A percentile compares a stretch with the other conserved stretches of the same genome.
phyloP scores from a whole-genome alignment of 2,797 vertebrate genomes.

The Margarornis squamiger region DNA sequence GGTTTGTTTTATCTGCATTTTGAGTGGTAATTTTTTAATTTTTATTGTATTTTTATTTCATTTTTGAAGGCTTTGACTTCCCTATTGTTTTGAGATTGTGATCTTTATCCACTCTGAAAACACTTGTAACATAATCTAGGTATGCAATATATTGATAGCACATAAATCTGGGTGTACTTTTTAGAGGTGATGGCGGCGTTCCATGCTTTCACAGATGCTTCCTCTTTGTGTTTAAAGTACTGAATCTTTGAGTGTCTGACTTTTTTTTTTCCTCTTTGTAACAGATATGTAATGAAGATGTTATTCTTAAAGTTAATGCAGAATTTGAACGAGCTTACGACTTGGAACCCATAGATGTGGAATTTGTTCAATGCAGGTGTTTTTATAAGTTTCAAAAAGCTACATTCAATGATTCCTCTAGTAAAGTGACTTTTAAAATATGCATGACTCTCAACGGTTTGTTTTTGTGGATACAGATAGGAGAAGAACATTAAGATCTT shows the following conservation, averaged over 20 bases:
- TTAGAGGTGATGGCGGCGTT: background rate
- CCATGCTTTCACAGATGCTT: background rate
- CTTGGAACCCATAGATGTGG: conserved; percentile 90
- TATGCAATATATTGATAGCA: background rate
- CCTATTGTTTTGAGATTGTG: background rate
- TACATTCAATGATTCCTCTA: background rate
- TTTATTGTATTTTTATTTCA: background rate
- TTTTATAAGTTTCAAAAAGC: background rate
- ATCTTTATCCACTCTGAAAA: background rate
- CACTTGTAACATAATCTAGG: background rate
- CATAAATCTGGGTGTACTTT: background rate
- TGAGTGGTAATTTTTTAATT: background rate
- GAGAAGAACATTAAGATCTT: background rate
- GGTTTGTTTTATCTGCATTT: background rate
- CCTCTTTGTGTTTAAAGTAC: background rate
- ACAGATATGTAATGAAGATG: conserved; percentile 85
- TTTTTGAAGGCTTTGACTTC: background rate
- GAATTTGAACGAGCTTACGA: conserved; percentile 85
- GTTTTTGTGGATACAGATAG: background rate
- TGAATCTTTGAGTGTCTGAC: background rate
- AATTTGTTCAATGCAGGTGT: conserved; percentile 90
- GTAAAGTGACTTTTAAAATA: background rate
- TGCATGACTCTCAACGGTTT: background rate
- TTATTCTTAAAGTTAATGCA: conserved; percentile 84
- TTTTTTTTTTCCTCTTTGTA: background rate